A percentile compares a stretch with the other conserved stretches of the same genome.
phyloP scores from a whole-genome alignment of 2,888 invertebrate species.

The Epirrhoe alternata region DNA sequence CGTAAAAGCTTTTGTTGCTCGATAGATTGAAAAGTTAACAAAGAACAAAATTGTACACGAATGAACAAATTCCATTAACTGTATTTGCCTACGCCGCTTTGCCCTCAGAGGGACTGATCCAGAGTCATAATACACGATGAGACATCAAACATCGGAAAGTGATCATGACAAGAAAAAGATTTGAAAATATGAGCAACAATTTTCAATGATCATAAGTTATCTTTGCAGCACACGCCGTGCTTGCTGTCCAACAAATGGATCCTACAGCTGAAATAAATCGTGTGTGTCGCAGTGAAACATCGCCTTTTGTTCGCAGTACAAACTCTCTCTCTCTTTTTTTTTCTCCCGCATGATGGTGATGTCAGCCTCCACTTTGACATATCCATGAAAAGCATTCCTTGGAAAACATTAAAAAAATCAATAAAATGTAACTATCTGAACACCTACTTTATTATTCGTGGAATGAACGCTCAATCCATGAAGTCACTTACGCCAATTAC shows the following conservation, averaged over 20 bases:
- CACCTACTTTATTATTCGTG: neutral
- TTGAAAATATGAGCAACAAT: no score
- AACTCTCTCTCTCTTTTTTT: no score
- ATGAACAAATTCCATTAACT: constrained; percentile 21
- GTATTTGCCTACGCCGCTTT: constrained; percentile 23
- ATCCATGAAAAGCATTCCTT: no score
- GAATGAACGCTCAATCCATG: neutral
- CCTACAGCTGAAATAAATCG: no score
- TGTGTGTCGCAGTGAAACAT: no score
- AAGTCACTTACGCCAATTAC: neutral
- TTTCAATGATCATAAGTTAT: no score
- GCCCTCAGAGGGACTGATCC: constrained; percentile 16
- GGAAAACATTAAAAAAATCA: neutral
- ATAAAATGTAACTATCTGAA: neutral
- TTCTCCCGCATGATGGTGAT: no score
- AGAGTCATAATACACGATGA: neutral
- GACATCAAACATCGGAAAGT: neutral
- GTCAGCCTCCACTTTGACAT: no score
- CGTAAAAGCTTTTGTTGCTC: constrained; percentile 34
- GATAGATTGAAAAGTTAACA: constrained; percentile 32
- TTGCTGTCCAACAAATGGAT: no score
- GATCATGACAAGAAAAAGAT: neutral
- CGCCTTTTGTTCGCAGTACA: no score
- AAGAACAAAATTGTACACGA: constrained; percentile 19
- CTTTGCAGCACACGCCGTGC: no score